phyloP scores from a whole-genome alignment of 2,797 vertebrate species.

The Anguilla marmorata region DNA sequence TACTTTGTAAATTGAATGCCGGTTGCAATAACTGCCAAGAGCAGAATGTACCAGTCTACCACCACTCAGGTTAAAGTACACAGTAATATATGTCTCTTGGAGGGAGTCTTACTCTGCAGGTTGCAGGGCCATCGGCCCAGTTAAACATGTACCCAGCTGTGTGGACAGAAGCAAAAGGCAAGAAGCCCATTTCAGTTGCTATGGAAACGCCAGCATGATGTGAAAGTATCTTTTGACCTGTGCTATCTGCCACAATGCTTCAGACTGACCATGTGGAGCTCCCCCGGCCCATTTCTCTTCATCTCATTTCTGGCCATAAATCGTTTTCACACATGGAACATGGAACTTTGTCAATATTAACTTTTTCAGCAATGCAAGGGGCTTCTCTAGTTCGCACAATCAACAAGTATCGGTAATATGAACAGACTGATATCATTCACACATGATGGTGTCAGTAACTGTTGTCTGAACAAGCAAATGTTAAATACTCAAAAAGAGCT shows the following conservation, averaged over 20 bases:
- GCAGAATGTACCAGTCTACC: not conserved
- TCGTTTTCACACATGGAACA: not conserved
- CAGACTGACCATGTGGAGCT: not conserved
- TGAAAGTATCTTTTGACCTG: conserved; percentile 34
- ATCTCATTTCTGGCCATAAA: not conserved
- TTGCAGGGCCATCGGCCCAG: not conserved
- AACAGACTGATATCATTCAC: no score
- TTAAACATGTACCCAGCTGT: not conserved
- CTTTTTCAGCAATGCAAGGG: no score
- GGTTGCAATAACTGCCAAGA: not conserved
- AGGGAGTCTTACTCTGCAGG: not conserved
- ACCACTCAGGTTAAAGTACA: not conserved
- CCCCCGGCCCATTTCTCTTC: not conserved
- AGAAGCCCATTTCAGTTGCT: conserved; percentile 28
- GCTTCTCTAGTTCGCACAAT: no score
- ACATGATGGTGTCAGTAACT: no score
- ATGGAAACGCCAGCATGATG: conserved; percentile 30
- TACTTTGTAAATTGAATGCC: not conserved
- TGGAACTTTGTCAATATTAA: no score
- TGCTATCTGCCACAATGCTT: conserved; percentile 22
- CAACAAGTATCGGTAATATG: no score
- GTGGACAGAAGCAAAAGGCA: not conserved
- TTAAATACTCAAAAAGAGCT: no score
- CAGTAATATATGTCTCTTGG: not conserved
- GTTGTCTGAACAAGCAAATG: no score